Conservation (phyloP, 2,888 invertebrate species). For the Xanthia icteritia region DNA sequence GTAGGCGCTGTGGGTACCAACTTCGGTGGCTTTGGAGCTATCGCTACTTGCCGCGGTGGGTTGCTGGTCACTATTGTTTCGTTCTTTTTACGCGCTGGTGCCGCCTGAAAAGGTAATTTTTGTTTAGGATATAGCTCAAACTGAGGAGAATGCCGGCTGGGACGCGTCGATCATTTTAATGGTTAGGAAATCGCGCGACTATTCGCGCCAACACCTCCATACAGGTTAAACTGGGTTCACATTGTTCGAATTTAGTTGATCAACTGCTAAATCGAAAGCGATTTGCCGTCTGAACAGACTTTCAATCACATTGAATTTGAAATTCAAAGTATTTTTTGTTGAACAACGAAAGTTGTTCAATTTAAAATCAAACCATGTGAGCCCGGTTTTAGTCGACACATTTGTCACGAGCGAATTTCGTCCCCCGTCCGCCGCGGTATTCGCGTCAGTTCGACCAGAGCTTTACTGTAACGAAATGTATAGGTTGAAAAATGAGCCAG, state of each 20-base stretch:
- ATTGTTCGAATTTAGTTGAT: too few relatives aligned
- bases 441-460: not conserved
- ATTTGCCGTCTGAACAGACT: too few relatives aligned
- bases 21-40: slow-evolving; percentile 84
- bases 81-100: slow-evolving; percentile 66
- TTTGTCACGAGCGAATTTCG: not conserved
- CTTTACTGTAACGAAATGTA: not conserved
- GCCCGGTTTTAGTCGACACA: too few relatives aligned
- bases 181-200: not conserved
- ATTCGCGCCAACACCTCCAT: too few relatives aligned
- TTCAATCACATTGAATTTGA: too few relatives aligned
- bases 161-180: not conserved
- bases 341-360: too few relatives aligned
- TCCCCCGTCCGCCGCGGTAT: not conserved
- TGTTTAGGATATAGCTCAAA: not conserved
- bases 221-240: too few relatives aligned
- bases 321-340: too few relatives aligned
- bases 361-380: too few relatives aligned
- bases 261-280: too few relatives aligned
- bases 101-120: slow-evolving; percentile 67
- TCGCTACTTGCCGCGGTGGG: slow-evolving; percentile 85
- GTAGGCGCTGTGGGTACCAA: slow-evolving; percentile 39
- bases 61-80: slow-evolving; percentile 64
- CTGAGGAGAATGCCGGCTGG: not conserved
- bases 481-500: not conserved